These are phyloP conservation scores for Rhagium mordax DNA, from an alignment of 2,888 invertebrate species.

Conservation along the genomic window DNA sequence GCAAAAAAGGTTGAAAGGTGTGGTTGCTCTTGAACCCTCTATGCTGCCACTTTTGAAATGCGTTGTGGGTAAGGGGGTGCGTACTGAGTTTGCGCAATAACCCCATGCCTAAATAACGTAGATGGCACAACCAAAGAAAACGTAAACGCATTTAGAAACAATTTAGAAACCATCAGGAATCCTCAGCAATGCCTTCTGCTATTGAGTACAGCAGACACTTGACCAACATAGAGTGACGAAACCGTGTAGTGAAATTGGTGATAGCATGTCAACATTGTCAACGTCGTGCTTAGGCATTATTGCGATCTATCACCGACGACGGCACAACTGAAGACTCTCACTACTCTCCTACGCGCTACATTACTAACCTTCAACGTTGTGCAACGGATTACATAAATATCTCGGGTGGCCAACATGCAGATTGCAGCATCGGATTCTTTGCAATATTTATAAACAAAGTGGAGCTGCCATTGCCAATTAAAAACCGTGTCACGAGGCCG, in stretches of 20 bases:
- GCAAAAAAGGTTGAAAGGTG: no score
- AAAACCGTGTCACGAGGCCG: slow-evolving; percentile 49
- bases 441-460: slow-evolving; percentile 40
- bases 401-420: slow-evolving; percentile 18
- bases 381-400: slow-evolving; percentile 41
- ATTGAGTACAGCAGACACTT: neutral
- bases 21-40: no score
- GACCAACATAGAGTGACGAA: slow-evolving; percentile 9
- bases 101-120: no score
- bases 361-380: slow-evolving; percentile 39
- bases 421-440: slow-evolving; percentile 17
- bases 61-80: no score
- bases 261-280: slow-evolving; percentile 13
- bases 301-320: slow-evolving; percentile 27
- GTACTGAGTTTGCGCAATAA: no score
- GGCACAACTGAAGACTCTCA: slow-evolving; percentile 35
- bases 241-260: neutral
- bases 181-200: neutral
- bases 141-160: no score
- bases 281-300: neutral
- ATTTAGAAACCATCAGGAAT: neutral
- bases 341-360: slow-evolving; percentile 39
- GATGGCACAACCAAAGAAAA: no score
- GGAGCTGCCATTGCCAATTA: slow-evolving; percentile 41
- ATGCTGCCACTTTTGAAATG: no score